A percentile compares a stretch with the other conserved stretches of the same genome.
phyloP scores from a whole-genome alignment of 2,797 vertebrate species.

The Lagocephalus sceleratus region DNA sequence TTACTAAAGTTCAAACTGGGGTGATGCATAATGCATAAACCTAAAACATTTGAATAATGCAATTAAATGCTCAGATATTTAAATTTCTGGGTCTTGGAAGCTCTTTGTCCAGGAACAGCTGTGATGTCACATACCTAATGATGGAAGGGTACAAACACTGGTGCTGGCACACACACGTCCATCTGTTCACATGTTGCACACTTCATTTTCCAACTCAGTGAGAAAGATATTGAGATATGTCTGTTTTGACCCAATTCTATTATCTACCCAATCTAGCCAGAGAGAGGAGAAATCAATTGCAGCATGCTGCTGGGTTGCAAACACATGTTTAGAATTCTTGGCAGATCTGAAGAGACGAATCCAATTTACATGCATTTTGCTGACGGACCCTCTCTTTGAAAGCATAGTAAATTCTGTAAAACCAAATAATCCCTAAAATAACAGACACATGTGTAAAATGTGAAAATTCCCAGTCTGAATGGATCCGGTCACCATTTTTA shows the following conservation, averaged over 20 bases:
- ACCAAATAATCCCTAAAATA: conserved; percentile 18
- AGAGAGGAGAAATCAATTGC: conserved; percentile 45
- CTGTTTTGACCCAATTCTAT: conserved; percentile 62
- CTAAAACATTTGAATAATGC: too few species aligned
- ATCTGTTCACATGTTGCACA: conserved; percentile 9
- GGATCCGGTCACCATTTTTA: too few species aligned
- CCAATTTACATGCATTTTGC: conserved; percentile 30
- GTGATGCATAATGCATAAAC: too few species aligned
- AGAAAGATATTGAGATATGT: conserved; percentile 53
- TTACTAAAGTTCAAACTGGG: too few species aligned
- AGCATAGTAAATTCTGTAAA: conserved; percentile 30
- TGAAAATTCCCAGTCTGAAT: not conserved
- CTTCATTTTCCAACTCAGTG: conserved; percentile 46
- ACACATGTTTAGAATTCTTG: conserved; percentile 33
- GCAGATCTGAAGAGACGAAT: conserved; percentile 35
- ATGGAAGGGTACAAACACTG: conserved; percentile 1
- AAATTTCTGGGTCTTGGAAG: too few species aligned
- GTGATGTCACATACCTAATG: not conserved
- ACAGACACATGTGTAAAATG: not conserved
- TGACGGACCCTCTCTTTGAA: conserved; percentile 17
- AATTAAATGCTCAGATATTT: too few species aligned
- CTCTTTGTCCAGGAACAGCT: not conserved
- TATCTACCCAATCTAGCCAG: conserved; percentile 58
- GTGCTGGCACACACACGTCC: not conserved
- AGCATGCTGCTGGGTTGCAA: conserved; percentile 23